Conservation (phyloP, 2,888 invertebrate genomes). For the Erebia epiphron region DNA sequence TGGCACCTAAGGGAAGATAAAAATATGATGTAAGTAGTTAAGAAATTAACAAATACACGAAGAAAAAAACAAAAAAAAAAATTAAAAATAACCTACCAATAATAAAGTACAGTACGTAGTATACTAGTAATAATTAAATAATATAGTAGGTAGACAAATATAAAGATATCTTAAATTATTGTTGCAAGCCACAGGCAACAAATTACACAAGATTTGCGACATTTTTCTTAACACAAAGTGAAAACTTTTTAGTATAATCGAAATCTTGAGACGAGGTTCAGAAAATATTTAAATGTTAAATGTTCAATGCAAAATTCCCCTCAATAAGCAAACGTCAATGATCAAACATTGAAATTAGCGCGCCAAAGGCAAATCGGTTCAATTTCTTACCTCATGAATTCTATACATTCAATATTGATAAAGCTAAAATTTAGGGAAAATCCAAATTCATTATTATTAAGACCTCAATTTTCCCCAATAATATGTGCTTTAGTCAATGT, state of each 20-base stretch:
- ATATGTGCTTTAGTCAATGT: conserved; percentile 6
- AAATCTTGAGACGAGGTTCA: neutral
- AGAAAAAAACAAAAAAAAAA: too few species aligned
- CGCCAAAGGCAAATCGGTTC: conserved; percentile 18
- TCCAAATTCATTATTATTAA: conserved; percentile 35
- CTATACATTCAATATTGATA: conserved; percentile 23
- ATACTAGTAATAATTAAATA: too few species aligned
- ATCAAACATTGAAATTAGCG: conserved; percentile 15
- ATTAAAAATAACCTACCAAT: too few species aligned
- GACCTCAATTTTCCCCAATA: conserved; percentile 12
- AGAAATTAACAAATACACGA: too few species aligned
- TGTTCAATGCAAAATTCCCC: conserved; percentile 4
- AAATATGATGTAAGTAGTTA: too few species aligned
- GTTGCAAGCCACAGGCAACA: neutral
- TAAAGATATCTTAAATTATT: neutral
- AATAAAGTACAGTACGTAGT: too few species aligned
- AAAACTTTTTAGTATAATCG: neutral
- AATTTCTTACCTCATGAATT: conserved; percentile 30
- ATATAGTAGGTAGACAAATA: too few species aligned
- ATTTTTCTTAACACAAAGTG: neutral
- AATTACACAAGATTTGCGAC: neutral
- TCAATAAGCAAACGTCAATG: conserved; percentile 16
- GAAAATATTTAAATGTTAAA: neutral
- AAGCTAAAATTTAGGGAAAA: conserved; percentile 30
- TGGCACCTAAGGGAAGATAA: neutral